Conservation (phyloP, 2,797 vertebrate genomes). For the Sebastiscus tertius region DNA sequence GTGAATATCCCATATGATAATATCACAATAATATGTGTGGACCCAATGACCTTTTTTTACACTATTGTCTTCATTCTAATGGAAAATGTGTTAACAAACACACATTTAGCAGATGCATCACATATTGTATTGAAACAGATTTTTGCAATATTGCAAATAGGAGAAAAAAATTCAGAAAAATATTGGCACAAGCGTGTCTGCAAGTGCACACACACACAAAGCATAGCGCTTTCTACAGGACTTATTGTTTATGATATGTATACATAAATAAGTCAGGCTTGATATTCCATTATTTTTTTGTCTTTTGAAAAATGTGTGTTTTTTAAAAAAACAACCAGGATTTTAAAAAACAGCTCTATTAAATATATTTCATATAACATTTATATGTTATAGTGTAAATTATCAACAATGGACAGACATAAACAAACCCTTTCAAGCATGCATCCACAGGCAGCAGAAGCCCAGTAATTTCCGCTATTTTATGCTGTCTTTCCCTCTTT, state of each 20-base stretch:
- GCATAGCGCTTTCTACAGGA: neutral
- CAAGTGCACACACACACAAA: neutral
- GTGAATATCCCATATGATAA: slow-evolving; percentile 38
- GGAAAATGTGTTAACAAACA: slow-evolving; percentile 9
- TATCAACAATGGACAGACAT: slow-evolving; percentile 44
- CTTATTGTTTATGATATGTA: neutral
- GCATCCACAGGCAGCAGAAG: slow-evolving; percentile 24
- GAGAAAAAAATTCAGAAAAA: neutral
- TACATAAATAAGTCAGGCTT: neutral
- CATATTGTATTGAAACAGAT: neutral
- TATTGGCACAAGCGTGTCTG: neutral
- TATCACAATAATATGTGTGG: slow-evolving; percentile 11
- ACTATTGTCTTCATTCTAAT: slow-evolving; percentile 1
- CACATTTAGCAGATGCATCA: neutral
- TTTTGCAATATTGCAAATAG: neutral
- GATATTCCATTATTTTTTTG: neutral
- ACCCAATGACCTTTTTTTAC: neutral
- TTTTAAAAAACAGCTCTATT: slow-evolving; percentile 49
- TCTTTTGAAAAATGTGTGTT: neutral
- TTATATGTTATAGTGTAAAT: neutral
- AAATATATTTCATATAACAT: slow-evolving; percentile 45
- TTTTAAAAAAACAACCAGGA: slow-evolving; percentile 10
- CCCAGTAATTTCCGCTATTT: slow-evolving; percentile 40
- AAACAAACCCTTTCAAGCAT: slow-evolving; percentile 56
- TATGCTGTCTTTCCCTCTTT: slow-evolving; percentile 55